A percentile compares a stretch with the other conserved stretches of the same genome.
phyloP scores from a whole-genome alignment of 1,140 invertebrate genomes.

The Euura saliciscinereae region DNA sequence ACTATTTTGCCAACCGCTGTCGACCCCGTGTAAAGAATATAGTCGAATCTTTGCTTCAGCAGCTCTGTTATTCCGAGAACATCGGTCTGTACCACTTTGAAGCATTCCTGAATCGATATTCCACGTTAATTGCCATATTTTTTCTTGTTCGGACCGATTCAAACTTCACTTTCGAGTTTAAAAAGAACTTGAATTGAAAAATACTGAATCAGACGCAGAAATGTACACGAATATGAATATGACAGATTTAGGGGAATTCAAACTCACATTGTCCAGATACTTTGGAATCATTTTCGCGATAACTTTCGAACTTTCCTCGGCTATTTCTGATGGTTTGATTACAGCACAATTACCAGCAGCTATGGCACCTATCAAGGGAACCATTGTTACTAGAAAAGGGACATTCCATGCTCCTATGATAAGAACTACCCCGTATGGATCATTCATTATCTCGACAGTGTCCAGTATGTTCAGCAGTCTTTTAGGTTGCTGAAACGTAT shows the following conservation, averaged over 20 bases:
- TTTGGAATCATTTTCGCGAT: conserved; percentile 79
- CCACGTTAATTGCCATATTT: neutral
- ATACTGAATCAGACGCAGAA: too few species aligned
- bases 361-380: conserved; percentile 77
- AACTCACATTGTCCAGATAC: conserved; percentile 79
- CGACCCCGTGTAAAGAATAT: conserved; percentile 94
- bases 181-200: neutral
- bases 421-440: conserved; percentile 81
- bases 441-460: conserved; percentile 68
- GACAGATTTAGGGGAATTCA: too few species aligned
- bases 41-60: conserved; percentile 86
- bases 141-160: neutral
- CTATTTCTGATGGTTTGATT: conserved; percentile 89
- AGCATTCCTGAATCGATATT: conserved; percentile 61
- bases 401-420: conserved; percentile 96
- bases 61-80: conserved; percentile 79
- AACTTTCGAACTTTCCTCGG: conserved; percentile 72
- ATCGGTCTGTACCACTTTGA: conserved; percentile 73
- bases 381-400: conserved; percentile 80
- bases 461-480: conserved; percentile 70
- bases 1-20: conserved; percentile 83
- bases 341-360: conserved; percentile 90
- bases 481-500: conserved; percentile 62
- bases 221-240: neutral
- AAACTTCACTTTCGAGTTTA: neutral